Conservation (phyloP, 2,797 vertebrate species). For the Pterois miles region DNA sequence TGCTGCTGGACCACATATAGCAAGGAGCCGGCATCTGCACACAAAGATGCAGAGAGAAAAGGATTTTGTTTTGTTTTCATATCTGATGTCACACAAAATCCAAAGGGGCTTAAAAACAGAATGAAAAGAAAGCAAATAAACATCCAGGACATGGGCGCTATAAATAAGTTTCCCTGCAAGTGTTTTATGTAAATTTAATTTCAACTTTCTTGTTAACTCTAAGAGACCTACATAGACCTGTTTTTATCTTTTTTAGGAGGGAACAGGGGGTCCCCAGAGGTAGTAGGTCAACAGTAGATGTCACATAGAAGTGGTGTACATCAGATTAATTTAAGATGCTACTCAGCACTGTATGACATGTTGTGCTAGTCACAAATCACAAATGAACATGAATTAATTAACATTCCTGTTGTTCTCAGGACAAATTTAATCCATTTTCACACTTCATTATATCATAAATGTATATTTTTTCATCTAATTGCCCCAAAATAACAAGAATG, state of each 20-base stretch:
- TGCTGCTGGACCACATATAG: slow-evolving; percentile 94
- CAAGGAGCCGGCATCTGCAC: slow-evolving; percentile 85
- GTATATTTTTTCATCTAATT: too few species aligned
- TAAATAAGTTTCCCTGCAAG: neutral
- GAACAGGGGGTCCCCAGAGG: too few species aligned
- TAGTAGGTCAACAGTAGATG: neutral
- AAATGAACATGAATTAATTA: too few species aligned
- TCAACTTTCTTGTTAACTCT: neutral
- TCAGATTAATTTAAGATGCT: too few species aligned
- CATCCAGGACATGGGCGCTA: neutral
- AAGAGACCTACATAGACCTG: neutral
- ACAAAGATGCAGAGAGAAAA: neutral
- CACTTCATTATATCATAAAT: too few species aligned
- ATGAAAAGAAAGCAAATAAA: neutral
- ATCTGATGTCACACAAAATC: neutral
- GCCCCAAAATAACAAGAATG: too few species aligned
- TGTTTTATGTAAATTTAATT: neutral
- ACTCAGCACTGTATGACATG: too few species aligned
- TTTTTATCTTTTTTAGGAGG: neutral
- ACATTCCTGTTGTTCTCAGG: too few species aligned
- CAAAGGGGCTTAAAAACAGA: neutral
- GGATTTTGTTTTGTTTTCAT: slow-evolving; percentile 2
- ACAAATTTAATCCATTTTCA: too few species aligned
- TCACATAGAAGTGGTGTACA: too few species aligned
- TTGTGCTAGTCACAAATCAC: too few species aligned